Base-by-base conservation (phyloP, 2,113 vertebrate species). In the Budorcas taxicolor region DNA sequence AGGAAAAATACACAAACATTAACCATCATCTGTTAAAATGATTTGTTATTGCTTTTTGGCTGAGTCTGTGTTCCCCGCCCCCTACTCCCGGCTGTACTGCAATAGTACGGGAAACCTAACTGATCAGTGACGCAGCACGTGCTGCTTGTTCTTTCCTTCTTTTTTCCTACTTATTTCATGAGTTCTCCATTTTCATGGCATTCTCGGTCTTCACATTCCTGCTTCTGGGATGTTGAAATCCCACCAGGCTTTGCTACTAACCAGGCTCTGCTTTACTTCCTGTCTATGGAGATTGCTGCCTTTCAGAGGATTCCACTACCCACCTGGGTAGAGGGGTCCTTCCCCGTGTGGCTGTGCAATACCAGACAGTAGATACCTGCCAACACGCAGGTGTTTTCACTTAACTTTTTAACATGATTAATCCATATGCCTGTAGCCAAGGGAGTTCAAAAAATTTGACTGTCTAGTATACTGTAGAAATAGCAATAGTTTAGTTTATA, bases 271-370 rank as follows among this genome's bases (percentile, higher is more conserved):
- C 80, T 67, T 58, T 12, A 2, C 55, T 45, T 81, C 23, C 45
- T 60, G 15, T 15, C 6, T 23, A 2, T 3, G 7, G 11, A 16
- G 84, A 10, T 76, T 8, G 76, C 23, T 50, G 60, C 52, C 16
- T 0, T 23, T 83, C 17, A 25, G 23, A 60, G 36, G 45, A 1
- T 55, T 45, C 12, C 50, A 15, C 50, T 25, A 4, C 23, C 50
- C 29, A 1, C 45, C 8, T 15, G 11, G 64, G 7, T 0, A 23
- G 8, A 17, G 5, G 47, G 1, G 10, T 3, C 50, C 57, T 80
- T 19, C 5, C 47, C 21, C 12, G 4, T 12, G 43, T 84, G 6
- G 14, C 53, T 53, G 14, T 40, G 43, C 4, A 57, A 1, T 21
- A 15, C 25, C 64, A 21, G 78, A 8, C 33, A 12, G 3, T 27